Conservation (phyloP, 1,140 invertebrate genomes). For the Bemisia tabaci region DNA sequence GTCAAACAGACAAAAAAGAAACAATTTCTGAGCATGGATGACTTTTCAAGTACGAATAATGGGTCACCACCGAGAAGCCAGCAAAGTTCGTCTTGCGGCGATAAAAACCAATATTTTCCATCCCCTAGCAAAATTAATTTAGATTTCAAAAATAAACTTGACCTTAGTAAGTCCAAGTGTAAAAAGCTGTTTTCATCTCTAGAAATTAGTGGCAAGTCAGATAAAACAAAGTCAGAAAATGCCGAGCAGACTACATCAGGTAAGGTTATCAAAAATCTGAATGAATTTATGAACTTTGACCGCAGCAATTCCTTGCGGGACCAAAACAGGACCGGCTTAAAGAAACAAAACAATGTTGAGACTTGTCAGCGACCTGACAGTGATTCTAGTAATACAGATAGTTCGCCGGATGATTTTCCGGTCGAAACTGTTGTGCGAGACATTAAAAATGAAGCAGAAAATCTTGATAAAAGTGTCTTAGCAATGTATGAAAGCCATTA, state of each 20-base stretch:
- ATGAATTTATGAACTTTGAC: slow-evolving; percentile 65
- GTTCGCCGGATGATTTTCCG: slow-evolving; percentile 59
- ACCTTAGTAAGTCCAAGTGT: slow-evolving; percentile 27
- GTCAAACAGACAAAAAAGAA: slow-evolving; percentile 15
- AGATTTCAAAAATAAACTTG: slow-evolving; percentile 37
- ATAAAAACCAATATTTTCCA: slow-evolving; percentile 11
- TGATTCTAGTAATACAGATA: slow-evolving; percentile 26
- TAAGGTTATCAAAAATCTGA: slow-evolving; percentile 65
- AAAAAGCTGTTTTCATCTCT: slow-evolving; percentile 36
- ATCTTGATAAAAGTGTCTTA: slow-evolving; percentile 63
- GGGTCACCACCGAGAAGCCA: not conserved
- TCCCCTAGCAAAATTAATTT: slow-evolving; percentile 13
- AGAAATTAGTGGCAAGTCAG: slow-evolving; percentile 33
- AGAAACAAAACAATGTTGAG: slow-evolving; percentile 27
- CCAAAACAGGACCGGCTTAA: slow-evolving; percentile 28
- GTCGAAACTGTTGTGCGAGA: slow-evolving; percentile 74
- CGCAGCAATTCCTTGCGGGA: slow-evolving; percentile 6
- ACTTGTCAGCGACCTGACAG: slow-evolving; percentile 24
- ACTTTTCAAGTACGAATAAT: slow-evolving; percentile 19
- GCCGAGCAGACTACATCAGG: slow-evolving; percentile 20
- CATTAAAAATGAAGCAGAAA: slow-evolving; percentile 61
- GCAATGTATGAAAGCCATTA: slow-evolving; percentile 28
- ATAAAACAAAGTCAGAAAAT: not conserved
- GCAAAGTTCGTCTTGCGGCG: slow-evolving; percentile 11
- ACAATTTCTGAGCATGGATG: slow-evolving; percentile 29